These are phyloP conservation scores for Plutella xylostella DNA, from an alignment of 2,888 invertebrate genomes.

Conservation along the genomic window DNA sequence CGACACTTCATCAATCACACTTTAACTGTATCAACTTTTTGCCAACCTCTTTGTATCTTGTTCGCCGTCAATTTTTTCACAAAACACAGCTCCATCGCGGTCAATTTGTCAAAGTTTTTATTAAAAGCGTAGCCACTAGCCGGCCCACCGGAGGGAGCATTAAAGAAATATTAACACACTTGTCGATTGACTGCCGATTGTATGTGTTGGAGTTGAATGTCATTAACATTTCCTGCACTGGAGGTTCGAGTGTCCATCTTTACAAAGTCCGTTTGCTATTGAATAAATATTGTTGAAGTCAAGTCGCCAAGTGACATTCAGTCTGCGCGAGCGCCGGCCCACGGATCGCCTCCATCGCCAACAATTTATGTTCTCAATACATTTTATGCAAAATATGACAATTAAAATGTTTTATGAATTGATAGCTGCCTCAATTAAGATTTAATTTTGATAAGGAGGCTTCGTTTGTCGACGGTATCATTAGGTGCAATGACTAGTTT, in stretches of 20 bases:
- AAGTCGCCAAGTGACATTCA: slow-evolving; percentile 63
- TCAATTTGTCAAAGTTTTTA: slow-evolving; percentile 57
- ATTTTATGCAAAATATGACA: slow-evolving; percentile 56
- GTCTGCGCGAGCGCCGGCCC: slow-evolving; percentile 34
- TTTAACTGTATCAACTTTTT: slow-evolving; percentile 63
- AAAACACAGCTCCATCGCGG: slow-evolving; percentile 29
- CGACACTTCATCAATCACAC: slow-evolving; percentile 55
- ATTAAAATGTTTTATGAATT: slow-evolving; percentile 60
- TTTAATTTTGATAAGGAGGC: slow-evolving; percentile 57
- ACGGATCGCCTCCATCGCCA: slow-evolving; percentile 20
- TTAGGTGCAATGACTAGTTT: slow-evolving; percentile 22
- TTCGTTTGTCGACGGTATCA: slow-evolving; percentile 29
- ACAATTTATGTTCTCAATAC: slow-evolving; percentile 52
- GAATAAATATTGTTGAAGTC: slow-evolving; percentile 64
- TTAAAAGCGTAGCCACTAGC: no score
- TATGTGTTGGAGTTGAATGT: slow-evolving; percentile 53
- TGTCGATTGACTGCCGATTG: no score
- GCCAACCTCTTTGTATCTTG: slow-evolving; percentile 26
- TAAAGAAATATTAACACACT: no score
- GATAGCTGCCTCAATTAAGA: slow-evolving; percentile 56
- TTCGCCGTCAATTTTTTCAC: slow-evolving; percentile 25
- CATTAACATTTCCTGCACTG: slow-evolving; percentile 58
- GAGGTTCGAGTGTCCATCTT: slow-evolving; percentile 54
- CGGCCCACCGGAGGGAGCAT: no score
- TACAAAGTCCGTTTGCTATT: slow-evolving; percentile 47